Evolutionary conservation across 2,888 invertebrate species (phyloP), one percentile per base, ranked within the genome.

Genomic region (Apoda limacodes): DNA sequence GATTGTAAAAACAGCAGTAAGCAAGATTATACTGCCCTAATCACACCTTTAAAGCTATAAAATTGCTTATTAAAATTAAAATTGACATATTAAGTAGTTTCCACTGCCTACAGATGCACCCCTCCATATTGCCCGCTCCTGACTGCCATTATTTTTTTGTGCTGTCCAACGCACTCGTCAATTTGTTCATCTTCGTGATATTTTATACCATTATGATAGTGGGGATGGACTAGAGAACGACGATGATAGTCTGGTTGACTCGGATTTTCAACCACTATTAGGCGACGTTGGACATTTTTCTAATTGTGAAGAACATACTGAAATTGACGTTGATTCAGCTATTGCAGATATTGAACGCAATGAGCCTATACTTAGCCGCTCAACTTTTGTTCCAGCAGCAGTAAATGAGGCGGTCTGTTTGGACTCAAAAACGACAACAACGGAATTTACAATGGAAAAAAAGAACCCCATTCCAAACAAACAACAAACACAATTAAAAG

Each of bases 401-500:
- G n/a, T n/a, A n/a, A n/a, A n/a, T n/a, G n/a, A n/a, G n/a, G n/a
- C n/a, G n/a, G n/a, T n/a, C n/a, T n/a, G n/a, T 9, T 11, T 25
- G 21, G 14, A 20, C 19, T 17, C 17, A 17, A 17, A 17, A 17
- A 7, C n/a, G n/a, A n/a, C n/a, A n/a, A n/a, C n/a, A n/a, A n/a
- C 15, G 15, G n/a, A 13, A 24, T 12, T 15, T 13, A 2, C 21
- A 22, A 3, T 24, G 23, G 28, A 29, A 25, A 34, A n/a, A 13
- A 26, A 34, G 17, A 30, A 34, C 11, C 22, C 30, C 9, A 13
- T 25, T 26, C 29, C 37, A 15, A 33, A 28, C 28, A 22, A 33
- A 24, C 28, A 33, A 28, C 28, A 33, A 12, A 2, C 28, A 5
- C 12, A 11, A 11, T 28, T 25, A 25, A 13, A 20, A 28, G 25